phyloP scores from a whole-genome alignment of 2,113 vertebrate genomes.

The Rhizomys pruinosus region DNA sequence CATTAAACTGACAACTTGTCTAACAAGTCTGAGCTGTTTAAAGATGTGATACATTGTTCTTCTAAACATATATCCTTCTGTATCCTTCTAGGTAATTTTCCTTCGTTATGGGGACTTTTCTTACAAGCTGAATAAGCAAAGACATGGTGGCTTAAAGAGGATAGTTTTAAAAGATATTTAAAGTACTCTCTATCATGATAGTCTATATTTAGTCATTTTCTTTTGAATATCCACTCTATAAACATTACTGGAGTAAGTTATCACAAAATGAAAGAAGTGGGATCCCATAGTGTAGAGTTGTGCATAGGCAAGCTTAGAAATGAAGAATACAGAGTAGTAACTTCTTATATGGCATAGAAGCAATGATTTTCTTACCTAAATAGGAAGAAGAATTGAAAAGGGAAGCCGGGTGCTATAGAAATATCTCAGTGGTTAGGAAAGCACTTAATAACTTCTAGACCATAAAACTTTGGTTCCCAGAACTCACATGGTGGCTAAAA shows the following conservation, averaged over 20 bases:
- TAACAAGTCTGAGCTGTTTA: constrained; percentile 19
- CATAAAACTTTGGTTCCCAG: too few relatives aligned
- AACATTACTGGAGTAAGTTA: neutral
- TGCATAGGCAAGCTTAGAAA: neutral
- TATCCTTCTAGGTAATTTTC: neutral
- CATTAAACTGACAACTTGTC: constrained; percentile 4
- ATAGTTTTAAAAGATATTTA: neutral
- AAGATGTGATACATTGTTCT: neutral
- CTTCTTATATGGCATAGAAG: neutral
- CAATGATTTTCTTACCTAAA: neutral
- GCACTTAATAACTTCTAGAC: too few relatives aligned
- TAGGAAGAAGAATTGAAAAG: neutral
- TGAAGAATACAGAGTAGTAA: neutral
- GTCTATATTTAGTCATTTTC: constrained; percentile 24
- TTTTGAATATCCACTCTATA: neutral
- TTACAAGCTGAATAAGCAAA: neutral
- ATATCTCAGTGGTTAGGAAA: too few relatives aligned
- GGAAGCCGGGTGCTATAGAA: neutral
- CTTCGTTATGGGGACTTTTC: neutral
- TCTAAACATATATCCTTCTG: neutral
- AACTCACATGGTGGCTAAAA: too few relatives aligned
- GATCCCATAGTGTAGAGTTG: neutral
- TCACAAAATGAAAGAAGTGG: neutral
- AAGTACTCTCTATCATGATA: neutral
- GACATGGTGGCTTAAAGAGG: neutral